Evolutionary conservation across 2,797 vertebrate genomes (phyloP), one percentile per base, ranked within the genome.

Genomic region (Propithecus perrieri): DNA sequence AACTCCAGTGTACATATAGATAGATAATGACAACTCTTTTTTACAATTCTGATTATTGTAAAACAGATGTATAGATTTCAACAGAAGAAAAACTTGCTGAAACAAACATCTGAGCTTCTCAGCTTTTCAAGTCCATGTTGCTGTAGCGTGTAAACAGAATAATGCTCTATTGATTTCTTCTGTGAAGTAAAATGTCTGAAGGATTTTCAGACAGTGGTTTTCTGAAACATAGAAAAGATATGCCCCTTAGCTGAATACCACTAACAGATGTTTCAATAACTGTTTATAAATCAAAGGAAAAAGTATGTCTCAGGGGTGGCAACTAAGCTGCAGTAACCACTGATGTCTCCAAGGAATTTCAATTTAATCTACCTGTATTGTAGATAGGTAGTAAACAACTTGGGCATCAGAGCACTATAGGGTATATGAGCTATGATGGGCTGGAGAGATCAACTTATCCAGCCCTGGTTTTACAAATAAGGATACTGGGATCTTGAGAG

Each of bases 21-120:
- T 72, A 38, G 35, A 57, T 46, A 94, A 85, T 83, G 50, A 67
- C 97, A 98, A 97, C 84, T 95, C 88, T 98, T 96, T 97, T 94
- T 97, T 94, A 92, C 76, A 96, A 92, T 91, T 96, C 81, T 89
- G 94, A 95, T 97, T 96, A 96, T 98, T 97, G 35, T 97, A 61
- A 98, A 97, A 96, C 20, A 90, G 86, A 78, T 75, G 78, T 59
- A 33, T 94, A 59, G 59, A 78, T 97, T 96, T 98, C 91, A 97
- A 35, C 1, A 85, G 75, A 97, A 94, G 88, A 95, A 72, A 97
- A 97, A 35, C n/a, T 78, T 97, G 59, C 41, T 89, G 8, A 2
- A 93, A 87, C 46, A 7, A 50, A 50, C 38, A 83, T 91, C 30
- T 76, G 65, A 0, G 0, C 15, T 83, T 81, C 26, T 86, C 65